Base-by-base conservation (phyloP, 2,797 vertebrate genomes). In the Streptopelia turtur region DNA sequence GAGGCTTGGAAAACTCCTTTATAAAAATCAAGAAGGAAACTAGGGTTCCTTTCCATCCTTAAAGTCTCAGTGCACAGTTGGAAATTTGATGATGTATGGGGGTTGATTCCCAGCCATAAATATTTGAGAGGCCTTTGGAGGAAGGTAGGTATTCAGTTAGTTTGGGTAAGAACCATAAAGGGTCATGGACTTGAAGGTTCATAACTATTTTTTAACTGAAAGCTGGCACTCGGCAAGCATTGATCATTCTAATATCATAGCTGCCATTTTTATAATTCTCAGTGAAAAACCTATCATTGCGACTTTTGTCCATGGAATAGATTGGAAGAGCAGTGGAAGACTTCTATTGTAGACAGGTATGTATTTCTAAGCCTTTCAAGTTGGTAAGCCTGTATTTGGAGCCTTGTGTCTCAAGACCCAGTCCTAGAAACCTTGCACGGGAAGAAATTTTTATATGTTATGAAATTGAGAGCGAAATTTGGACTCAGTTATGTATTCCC, bases 351-450 rank as follows among this genome's bases (percentile, higher is more conserved):
- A 76, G 35, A 56, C 16, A 60, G 52, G 7, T 35, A 9, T 30
- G 10, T 50, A n/a, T 87, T 82, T 87, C 59, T 43, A 72, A 79
- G 8, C 8, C 22, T 85, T 79, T 66, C 47, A 47, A 59, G 12
- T 2, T 61, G 24, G 35, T 39, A 83, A 74, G 5, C 6, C 27
- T 79, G 18, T 55, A 3, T 5, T 15, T 85, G 55, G 15, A 77
- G 10, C 23, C 24, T n/a, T 56, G 11, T 0, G 0, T 66, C 5
- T 55, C 39, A 85, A 43, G 37, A 76, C 3, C 27, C 31, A 59
- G 11, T 61, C 47, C 16, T 52, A 39, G 52, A 59, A 80, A 74
- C 6, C 27, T 74, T 23, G 6, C 16, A 6, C 9, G 14, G 52
- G 24, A 17, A 66, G 21, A 66, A 80, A 55, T 61, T 20, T 65